Conservation (phyloP, 2,113 vertebrate genomes). For the Scolopax mira region DNA sequence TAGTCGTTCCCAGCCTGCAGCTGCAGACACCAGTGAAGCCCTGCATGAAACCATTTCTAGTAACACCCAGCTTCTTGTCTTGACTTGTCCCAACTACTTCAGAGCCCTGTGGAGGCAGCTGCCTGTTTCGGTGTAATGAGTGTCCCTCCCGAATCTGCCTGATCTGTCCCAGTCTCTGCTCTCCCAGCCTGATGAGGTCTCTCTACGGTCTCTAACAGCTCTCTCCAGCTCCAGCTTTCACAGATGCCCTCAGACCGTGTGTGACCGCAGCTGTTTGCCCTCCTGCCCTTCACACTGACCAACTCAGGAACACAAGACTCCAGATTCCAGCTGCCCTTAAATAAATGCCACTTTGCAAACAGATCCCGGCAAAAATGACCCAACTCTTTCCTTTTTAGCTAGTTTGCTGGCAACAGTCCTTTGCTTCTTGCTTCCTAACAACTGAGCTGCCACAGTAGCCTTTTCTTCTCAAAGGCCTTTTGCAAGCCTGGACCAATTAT, state of each 20-base stretch:
- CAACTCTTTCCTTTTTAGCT: neutral
- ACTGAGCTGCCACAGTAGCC: neutral
- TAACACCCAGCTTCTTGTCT: neutral
- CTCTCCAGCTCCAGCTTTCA: neutral
- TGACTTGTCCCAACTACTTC: neutral
- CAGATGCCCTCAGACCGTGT: neutral
- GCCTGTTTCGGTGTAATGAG: accelerated
- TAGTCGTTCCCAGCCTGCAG: neutral
- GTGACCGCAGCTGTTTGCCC: neutral
- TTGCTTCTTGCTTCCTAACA: neutral
- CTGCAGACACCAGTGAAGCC: neutral
- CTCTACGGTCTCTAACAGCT: neutral
- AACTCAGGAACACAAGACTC: neutral
- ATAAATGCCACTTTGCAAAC: neutral
- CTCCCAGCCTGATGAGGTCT: neutral
- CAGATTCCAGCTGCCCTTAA: neutral
- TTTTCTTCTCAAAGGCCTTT: neutral
- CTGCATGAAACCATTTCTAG: neutral
- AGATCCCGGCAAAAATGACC: neutral
- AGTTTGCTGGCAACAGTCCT: neutral
- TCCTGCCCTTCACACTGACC: neutral
- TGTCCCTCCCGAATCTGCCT: neutral
- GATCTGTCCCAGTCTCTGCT: neutral
- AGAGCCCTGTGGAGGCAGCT: neutral
- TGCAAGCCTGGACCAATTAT: neutral